Base-by-base conservation (phyloP, 2,113 vertebrate genomes). In the Ciconia stormi region DNA sequence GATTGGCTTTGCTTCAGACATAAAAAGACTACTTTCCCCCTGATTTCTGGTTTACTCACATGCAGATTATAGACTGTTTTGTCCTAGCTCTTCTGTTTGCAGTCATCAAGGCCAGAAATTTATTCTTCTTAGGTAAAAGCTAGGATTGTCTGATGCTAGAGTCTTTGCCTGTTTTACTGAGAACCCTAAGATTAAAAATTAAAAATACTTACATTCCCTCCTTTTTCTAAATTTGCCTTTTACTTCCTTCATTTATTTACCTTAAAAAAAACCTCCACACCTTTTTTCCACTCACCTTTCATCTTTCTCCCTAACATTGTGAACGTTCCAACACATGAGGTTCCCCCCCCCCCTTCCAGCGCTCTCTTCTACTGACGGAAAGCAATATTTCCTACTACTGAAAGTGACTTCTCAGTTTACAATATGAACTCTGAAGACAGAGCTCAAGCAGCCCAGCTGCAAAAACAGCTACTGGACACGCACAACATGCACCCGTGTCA, bases 401-500 rank as follows among this genome's bases (percentile, higher is more conserved):
- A 38, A 80, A 72, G 36, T 26, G n/a, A 50, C n/a, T 82, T 76
- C 47, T 69, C 21, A 36, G 30, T 56, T 83, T 70, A 52, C 34
- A 61, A 30, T 4, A 9, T 7, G 6, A 77, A 53, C 14, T 56
- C 71, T 30, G 30, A 76, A 72, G n/a, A 72, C n/a, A 36, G n/a
- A 84, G 32, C n/a, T 89, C 14, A n/a, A 83, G 40, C 21, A 91
- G 32, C n/a, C 27, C 17, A 25, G 26, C 34, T 70, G 40, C 34
- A 73, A 76, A 85, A 78, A 30, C 11, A 82, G 56, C 59, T 58
- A 27, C 16, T 46, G 42, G 21, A 18, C 30, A 67, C 1, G 6
- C 40, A 66, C 6, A 15, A 17, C 0, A 0, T 11, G 23, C 4
- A 47, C 16, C 9, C 9, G 0, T 17, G 30, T 53, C 23, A 62